These are phyloP conservation scores for Drepana arcuata DNA, from an alignment of 1,140 invertebrate genomes.

Conservation along the genomic window DNA sequence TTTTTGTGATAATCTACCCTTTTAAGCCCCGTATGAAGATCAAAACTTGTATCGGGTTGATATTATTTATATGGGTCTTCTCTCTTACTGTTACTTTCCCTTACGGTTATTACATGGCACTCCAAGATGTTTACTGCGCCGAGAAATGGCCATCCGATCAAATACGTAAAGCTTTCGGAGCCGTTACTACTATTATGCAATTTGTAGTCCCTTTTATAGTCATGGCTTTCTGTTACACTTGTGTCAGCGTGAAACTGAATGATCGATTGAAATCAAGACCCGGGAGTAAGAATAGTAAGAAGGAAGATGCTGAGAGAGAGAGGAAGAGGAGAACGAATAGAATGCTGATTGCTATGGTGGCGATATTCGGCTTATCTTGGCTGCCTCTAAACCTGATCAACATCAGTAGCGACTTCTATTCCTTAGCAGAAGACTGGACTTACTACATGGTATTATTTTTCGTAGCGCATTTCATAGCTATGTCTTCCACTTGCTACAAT, in stretches of 20 bases:
- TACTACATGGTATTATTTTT: constrained; percentile 92
- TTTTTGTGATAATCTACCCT: constrained; percentile 97
- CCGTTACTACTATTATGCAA: constrained; percentile 89
- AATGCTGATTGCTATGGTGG: constrained; percentile 98
- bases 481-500: constrained; percentile 96
- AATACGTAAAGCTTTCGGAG: constrained; percentile 85
- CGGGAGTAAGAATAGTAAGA: constrained; percentile 82
- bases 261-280: constrained; percentile 84
- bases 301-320: constrained; percentile 84
- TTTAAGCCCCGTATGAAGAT: constrained; percentile 94
- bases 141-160: constrained; percentile 91
- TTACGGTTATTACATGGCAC: constrained; percentile 78
- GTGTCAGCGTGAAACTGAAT: constrained; percentile 90
- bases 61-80: constrained; percentile 92
- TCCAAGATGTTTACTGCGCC: constrained; percentile 77
- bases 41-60: constrained; percentile 85
- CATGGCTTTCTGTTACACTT: constrained; percentile 94
- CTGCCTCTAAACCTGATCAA: constrained; percentile 93
- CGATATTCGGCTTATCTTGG: constrained; percentile 96
- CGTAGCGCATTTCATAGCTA: constrained; percentile 93
- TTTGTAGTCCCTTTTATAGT: constrained; percentile 95
- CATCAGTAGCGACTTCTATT: constrained; percentile 87
- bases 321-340: constrained; percentile 86
- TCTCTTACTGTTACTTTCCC: constrained; percentile 91
- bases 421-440: constrained; percentile 77